A percentile compares a stretch with the other conserved stretches of the same genome.
These are phyloP conservation scores for Hippocampus guttulatus DNA, from an alignment of 2,113 vertebrate species.

Conservation along the genomic window DNA sequence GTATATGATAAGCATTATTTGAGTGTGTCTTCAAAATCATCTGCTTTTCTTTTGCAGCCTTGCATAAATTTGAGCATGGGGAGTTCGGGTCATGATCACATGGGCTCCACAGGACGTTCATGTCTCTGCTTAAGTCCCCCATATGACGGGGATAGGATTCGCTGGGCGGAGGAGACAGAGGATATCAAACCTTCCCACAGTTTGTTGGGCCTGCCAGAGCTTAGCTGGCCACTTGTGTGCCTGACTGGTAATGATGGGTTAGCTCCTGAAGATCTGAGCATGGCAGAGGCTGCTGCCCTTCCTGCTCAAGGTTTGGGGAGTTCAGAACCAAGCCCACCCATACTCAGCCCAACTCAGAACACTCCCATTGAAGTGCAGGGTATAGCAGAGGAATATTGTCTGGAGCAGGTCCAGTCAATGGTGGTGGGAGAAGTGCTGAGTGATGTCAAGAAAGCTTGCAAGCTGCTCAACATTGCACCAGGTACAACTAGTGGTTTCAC, in stretches of 20 bases:
- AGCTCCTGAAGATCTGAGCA: conserved; percentile 59
- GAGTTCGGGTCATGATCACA: conserved; percentile 74
- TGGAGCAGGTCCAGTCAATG: conserved; percentile 91
- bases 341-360: conserved; percentile 69
- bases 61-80: conserved; percentile 71
- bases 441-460: conserved; percentile 92
- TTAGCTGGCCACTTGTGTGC: conserved; percentile 72
- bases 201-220: conserved; percentile 63
- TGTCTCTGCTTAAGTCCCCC: conserved; percentile 29
- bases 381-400: conserved; percentile 80
- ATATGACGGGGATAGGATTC: conserved; percentile 10
- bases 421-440: conserved; percentile 90
- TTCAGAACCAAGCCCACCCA: conserved; percentile 75
- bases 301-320: conserved; percentile 53
- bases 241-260: conserved; percentile 79
- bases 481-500: conserved; percentile 61
- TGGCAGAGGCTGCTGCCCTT: conserved; percentile 47
- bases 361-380: conserved; percentile 59
- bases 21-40: background rate
- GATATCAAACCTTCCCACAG: conserved; percentile 60
- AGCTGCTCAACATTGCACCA: conserved; percentile 87
- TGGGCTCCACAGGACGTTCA: conserved; percentile 31
- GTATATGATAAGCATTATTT: no score
- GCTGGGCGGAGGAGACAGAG: conserved; percentile 61
- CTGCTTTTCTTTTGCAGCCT: conserved; percentile 20